phyloP scores from a whole-genome alignment of 2,113 vertebrate genomes.

The Ameiurus melas region DNA sequence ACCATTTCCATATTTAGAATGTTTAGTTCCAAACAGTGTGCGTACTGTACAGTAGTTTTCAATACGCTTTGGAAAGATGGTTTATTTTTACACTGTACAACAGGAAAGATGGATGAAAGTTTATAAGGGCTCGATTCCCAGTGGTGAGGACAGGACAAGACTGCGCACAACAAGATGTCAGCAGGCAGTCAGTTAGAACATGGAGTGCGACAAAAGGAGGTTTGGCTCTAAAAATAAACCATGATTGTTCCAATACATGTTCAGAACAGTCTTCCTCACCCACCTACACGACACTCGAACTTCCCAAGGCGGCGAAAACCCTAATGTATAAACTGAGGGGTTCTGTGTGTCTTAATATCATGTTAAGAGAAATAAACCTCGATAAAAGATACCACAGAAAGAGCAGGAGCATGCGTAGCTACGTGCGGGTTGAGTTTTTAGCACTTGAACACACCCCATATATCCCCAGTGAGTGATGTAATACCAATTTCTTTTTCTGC shows the following conservation, averaged over 20 bases:
- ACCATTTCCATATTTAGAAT: background rate
- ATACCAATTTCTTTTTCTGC: background rate
- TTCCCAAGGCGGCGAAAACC: conserved; percentile 9
- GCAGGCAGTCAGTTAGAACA: conserved; percentile 35
- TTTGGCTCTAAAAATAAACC: conserved; percentile 46
- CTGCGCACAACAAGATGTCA: conserved; percentile 1
- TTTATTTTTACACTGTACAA: background rate
- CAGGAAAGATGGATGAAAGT: background rate
- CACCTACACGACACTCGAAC: conserved; percentile 1
- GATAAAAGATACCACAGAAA: background rate
- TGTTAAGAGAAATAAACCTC: background rate
- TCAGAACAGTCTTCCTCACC: conserved; percentile 27
- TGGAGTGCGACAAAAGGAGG: conserved; percentile 34
- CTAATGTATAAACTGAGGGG: background rate
- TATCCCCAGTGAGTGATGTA: conserved; percentile 7
- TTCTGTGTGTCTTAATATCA: background rate
- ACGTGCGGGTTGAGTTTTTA: background rate
- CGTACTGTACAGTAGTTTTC: background rate
- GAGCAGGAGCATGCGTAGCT: background rate
- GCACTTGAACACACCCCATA: background rate
- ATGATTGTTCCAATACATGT: conserved; percentile 27
- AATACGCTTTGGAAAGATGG: background rate
- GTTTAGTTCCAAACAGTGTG: too few species aligned
- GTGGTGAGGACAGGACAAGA: background rate
- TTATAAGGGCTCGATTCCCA: background rate